Evolutionary conservation across 2,888 invertebrate genomes (phyloP), one percentile per base, ranked within the genome.

Genomic region (Thymelicus sylvestris): DNA sequence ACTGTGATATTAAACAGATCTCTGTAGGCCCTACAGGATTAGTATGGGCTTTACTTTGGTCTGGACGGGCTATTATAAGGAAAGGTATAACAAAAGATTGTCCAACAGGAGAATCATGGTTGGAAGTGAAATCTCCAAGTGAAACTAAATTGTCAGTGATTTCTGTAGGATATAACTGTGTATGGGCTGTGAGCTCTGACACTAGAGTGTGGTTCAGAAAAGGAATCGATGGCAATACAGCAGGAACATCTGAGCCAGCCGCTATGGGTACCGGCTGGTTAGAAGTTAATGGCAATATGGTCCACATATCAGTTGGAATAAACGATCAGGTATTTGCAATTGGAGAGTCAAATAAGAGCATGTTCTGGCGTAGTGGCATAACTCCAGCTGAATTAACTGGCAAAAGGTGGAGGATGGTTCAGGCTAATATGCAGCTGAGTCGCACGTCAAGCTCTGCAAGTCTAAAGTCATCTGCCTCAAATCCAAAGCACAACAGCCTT

Each of bases 301-400:
- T 96, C 31, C 94, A 96, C 82, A 95, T 98, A 62, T 97, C 97
- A n/a, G 97, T 98, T 71, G 96, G 98, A 47, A 95, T 96, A 13
- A 97, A 97, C 89, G 98, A 98, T 91, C 98, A 98, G 95, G 96
- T 97, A 10, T 98, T 97, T 95, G 98, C 96, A 12, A 96, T 98
- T 77, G 98, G 98, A 7, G 95, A 96, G 60, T 95, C 96, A 75
- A 98, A 98, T 88, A 96, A 98, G 73, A 94, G 96, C 75, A 94
- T 98, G 71, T 98, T 97, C 86, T 96, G 96, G 89, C 94, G 98
- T 67, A 96, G 95, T 78, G 97, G 97, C 38, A 96, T 98, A 6
- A 95, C 95, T 39, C 88, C 95, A 12, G 94, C 96, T 7, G 97
- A 97, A 89, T 94, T 97, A 74, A 97, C 97, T 19, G 98, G 98